Evolutionary conservation across 2,888 invertebrate species (phyloP), one percentile per base, ranked within the genome.

Genomic region (Acanthococcus lagerstroemiae): DNA sequence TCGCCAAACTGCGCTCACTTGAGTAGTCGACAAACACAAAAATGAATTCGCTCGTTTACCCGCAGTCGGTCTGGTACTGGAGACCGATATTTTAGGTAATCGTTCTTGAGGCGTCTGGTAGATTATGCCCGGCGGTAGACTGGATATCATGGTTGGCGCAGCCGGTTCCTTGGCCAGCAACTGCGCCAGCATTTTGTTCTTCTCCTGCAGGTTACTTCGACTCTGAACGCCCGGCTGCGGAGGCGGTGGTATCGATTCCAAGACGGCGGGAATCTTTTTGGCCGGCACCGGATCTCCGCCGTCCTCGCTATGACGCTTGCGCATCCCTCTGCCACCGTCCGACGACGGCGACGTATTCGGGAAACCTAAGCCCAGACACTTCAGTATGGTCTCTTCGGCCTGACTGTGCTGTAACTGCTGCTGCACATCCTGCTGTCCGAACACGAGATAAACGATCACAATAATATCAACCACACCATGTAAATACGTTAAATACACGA

Each of bases 151-250:
- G 25, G 86, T 82, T 48, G 84, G 83, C 68, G 80, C 79, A 25
- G 84, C 80, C 69, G 85, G 84, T 72, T 87, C 85, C 74, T 87
- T 86, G 63, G 88, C 89, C 74, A 93, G 77, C 72, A 93, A 77
- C 50, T 85, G 85, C 45, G 90, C 91, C 71, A 93, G 79, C 84
- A 93, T 91, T 75, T 86, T 85, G 76, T 92, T 92, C 75, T 84
- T 86, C 76, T 88, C 86, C 77, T 88, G 88, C 58, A 92, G 79
- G 70, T 84, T 84, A 72, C 87, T 88, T 65, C 52, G 55, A 30
- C 27, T 46, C 26, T n/a, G 19, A 6, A 25, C 19, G 6, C 57
- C 21, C 4, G 46, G 26, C 6, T 60, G 67, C 1, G 55, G 45
- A 19, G 55, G 67, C 9, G 57, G 67, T 21, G 69, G 70, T 27